These are phyloP conservation scores for Leptocoma aspasia DNA, from an alignment of 2,113 vertebrate genomes.

Conservation along the genomic window DNA sequence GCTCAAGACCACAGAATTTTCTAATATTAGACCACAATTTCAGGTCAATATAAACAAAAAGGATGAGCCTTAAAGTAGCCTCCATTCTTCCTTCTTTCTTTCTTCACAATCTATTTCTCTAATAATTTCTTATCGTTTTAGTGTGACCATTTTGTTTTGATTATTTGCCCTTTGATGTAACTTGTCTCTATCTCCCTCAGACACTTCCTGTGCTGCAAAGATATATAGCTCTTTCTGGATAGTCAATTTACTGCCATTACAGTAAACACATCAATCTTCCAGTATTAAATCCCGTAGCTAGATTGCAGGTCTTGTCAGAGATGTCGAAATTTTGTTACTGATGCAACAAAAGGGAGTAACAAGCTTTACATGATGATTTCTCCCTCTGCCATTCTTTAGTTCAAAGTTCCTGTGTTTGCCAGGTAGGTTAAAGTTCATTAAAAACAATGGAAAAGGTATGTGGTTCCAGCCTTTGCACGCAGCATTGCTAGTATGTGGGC, in stretches of 20 bases:
- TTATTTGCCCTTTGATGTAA: neutral
- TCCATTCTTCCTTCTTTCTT: neutral
- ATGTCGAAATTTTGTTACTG: slow-evolving; percentile 22
- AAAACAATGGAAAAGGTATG: neutral
- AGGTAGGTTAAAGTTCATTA: slow-evolving; percentile 7
- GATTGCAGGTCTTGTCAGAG: slow-evolving; percentile 27
- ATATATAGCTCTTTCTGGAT: neutral
- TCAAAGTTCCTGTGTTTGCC: neutral
- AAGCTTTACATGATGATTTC: neutral
- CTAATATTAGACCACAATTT: neutral
- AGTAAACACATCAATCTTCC: slow-evolving; percentile 54
- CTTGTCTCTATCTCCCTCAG: slow-evolving; percentile 7
- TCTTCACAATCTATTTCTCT: neutral
- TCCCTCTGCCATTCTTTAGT: neutral
- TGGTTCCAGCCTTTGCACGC: neutral
- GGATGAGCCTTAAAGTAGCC: neutral
- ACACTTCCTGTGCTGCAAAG: slow-evolving; percentile 1
- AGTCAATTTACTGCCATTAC: slow-evolving; percentile 48
- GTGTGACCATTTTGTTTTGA: neutral
- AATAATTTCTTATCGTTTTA: slow-evolving; percentile 7
- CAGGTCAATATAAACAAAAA: neutral
- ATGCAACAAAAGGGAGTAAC: neutral
- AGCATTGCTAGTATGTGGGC: neutral
- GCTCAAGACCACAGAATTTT: neutral
- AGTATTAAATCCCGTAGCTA: slow-evolving; percentile 43